Evolutionary conservation across 1,140 invertebrate species (phyloP).

Genomic region (Microplitis mediator): DNA sequence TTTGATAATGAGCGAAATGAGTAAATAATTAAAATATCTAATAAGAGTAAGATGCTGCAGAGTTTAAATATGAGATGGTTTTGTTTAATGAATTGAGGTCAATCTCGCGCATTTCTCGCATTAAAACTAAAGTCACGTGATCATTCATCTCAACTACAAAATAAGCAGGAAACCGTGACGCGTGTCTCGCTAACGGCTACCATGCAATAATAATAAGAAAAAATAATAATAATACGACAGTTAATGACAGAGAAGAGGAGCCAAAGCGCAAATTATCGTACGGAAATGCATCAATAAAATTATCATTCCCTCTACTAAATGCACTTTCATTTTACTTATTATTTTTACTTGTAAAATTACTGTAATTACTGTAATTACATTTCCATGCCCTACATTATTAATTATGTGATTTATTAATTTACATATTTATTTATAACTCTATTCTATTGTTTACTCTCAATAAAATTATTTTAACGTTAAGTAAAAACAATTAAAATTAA

Average conservation of each 20-base stretch:
- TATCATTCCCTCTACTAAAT: neutral
- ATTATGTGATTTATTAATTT: too few species aligned
- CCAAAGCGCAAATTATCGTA: neutral
- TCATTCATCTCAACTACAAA: constrained; percentile 1
- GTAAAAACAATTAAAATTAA: too few species aligned
- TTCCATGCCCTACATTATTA: too few species aligned
- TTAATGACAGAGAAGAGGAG: neutral
- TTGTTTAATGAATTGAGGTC: constrained; percentile 13
- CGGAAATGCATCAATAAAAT: constrained; percentile 1
- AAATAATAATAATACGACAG: neutral
- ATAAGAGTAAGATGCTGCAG: constrained; percentile 5
- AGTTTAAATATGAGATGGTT: neutral
- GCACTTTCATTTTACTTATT: neutral
- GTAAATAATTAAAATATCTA: neutral
- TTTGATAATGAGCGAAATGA: too few species aligned
- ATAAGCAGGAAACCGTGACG: constrained; percentile 3
- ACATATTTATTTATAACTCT: too few species aligned
- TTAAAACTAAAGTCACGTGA: constrained; percentile 20
- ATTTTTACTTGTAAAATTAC: neutral
- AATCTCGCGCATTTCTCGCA: constrained; percentile 12
- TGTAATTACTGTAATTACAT: neutral
- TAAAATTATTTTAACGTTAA: neutral
- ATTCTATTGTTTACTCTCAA: neutral
- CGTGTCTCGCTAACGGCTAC: neutral
- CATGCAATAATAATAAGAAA: neutral